Percentiles rank a stretch among this genome's conserved stretches.
Evolutionary conservation across 2,888 invertebrate genomes (phyloP).

Genomic region (Bedellia somnulentella): DNA sequence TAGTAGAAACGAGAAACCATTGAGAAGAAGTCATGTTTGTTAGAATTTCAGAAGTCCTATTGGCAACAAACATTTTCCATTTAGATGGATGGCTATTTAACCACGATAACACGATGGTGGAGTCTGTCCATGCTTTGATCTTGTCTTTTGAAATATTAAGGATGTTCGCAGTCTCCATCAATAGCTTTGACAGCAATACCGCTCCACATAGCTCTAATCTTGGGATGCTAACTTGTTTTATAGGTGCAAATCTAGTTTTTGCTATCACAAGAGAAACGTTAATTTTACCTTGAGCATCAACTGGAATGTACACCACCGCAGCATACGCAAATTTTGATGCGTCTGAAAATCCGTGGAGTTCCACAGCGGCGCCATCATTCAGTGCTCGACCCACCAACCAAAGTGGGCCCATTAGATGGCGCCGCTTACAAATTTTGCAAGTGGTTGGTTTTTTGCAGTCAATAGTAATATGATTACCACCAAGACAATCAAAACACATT

Average conservation of each 20-base stretch:
- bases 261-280: neutral
- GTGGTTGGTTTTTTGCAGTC: no score
- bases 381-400: no score
- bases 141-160: conserved; percentile 7
- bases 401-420: no score
- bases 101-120: conserved; percentile 14
- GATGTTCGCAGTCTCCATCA: conserved; percentile 9
- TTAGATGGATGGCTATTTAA: conserved; percentile 11
- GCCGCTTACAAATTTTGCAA: no score
- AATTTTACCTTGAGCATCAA: conserved; percentile 1
- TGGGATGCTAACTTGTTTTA: conserved; percentile 8
- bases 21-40: neutral
- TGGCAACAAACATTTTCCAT: conserved; percentile 15
- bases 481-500: no score
- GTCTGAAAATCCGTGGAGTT: conserved; percentile 10
- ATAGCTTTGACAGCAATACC: conserved; percentile 8
- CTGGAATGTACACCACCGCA: conserved; percentile 8
- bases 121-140: conserved; percentile 15
- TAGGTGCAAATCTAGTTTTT: conserved; percentile 4
- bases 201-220: conserved; percentile 11
- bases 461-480: no score
- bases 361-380: no score
- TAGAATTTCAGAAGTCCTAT: conserved; percentile 11
- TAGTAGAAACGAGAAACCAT: conserved; percentile 4
- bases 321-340: conserved; percentile 8